Percentiles rank a stretch among this genome's conserved stretches.
phyloP scores from a whole-genome alignment of 92 coral and sea anemone genomes.

The Porites rus region DNA sequence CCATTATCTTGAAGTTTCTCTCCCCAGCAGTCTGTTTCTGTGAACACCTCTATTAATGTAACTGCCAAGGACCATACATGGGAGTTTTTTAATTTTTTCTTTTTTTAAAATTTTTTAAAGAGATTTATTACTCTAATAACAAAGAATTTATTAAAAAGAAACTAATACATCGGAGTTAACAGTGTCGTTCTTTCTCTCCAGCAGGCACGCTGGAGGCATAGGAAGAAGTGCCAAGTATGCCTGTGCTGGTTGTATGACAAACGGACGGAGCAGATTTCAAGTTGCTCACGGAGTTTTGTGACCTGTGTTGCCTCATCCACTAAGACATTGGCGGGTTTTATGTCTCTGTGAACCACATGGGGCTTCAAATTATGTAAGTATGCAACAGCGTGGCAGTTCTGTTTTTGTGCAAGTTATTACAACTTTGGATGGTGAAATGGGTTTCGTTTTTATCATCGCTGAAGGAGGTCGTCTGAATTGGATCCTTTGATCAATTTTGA shows the following conservation, averaged over 20 bases:
- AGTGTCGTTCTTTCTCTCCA: conserved; percentile 50
- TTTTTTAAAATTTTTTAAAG: too few relatives aligned
- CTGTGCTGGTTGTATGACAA: conserved; percentile 39
- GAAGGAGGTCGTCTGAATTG: conserved; percentile 58
- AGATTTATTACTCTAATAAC: too few relatives aligned
- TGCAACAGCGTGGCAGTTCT: conserved; percentile 51
- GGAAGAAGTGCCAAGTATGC: conserved; percentile 54
- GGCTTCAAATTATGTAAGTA: conserved; percentile 73
- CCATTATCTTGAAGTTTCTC: conserved; percentile 38
- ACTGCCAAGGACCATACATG: conserved; percentile 71
- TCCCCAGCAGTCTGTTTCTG: conserved; percentile 61
- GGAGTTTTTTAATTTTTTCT: not conserved
- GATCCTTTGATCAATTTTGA: conserved; percentile 40
- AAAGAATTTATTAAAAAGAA: too few relatives aligned
- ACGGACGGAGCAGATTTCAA: conserved; percentile 46
- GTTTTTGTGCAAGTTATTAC: conserved; percentile 23
- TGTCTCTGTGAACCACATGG: conserved; percentile 70
- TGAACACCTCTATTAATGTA: conserved; percentile 47
- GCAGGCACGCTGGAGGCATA: conserved; percentile 78
- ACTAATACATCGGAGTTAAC: conserved; percentile 42
- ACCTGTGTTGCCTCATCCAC: conserved; percentile 41
- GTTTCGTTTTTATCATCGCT: not conserved
- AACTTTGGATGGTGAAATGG: not conserved
- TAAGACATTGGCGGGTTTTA: conserved; percentile 77
- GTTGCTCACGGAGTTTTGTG: conserved; percentile 61